These are phyloP conservation scores for Orchestes rusci DNA, from an alignment of 2,888 invertebrate species.

Conservation along the genomic window DNA sequence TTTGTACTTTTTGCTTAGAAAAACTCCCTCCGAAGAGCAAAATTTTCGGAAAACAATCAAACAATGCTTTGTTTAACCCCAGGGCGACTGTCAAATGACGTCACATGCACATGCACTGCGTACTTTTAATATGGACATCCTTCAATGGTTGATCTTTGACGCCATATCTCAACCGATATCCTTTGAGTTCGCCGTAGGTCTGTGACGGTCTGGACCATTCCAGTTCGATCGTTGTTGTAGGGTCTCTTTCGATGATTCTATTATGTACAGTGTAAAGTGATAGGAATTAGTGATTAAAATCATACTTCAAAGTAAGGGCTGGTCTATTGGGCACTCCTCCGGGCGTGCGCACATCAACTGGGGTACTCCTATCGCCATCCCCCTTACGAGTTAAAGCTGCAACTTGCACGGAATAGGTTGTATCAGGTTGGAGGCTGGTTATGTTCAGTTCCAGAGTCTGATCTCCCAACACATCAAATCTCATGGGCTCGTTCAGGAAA, in stretches of 20 bases:
- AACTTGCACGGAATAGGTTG: constrained; percentile 88
- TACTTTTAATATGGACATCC: constrained; percentile 62
- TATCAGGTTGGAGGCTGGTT: constrained; percentile 89
- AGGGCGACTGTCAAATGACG: no score
- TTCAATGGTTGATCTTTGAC: constrained; percentile 72
- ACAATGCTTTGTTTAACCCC: no score
- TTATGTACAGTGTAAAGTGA: background rate
- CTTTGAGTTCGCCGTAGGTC: constrained; percentile 82
- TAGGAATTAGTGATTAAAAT: background rate
- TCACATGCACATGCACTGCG: no score
- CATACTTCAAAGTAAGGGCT: constrained; percentile 48
- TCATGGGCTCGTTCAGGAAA: constrained; percentile 79
- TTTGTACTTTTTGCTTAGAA: no score
- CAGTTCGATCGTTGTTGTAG: constrained; percentile 80
- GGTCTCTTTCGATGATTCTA: constrained; percentile 78
- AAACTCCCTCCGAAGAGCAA: no score
- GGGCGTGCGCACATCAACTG: constrained; percentile 81
- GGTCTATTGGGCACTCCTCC: constrained; percentile 88
- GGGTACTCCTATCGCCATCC: constrained; percentile 87
- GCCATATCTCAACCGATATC: constrained; percentile 82
- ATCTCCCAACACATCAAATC: constrained; percentile 78
- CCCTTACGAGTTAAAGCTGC: constrained; percentile 95
- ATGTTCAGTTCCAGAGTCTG: constrained; percentile 72
- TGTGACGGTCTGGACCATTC: constrained; percentile 88
- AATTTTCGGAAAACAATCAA: no score